phyloP scores from a whole-genome alignment of 2,888 invertebrate species.

The Limnephilus lunatus region DNA sequence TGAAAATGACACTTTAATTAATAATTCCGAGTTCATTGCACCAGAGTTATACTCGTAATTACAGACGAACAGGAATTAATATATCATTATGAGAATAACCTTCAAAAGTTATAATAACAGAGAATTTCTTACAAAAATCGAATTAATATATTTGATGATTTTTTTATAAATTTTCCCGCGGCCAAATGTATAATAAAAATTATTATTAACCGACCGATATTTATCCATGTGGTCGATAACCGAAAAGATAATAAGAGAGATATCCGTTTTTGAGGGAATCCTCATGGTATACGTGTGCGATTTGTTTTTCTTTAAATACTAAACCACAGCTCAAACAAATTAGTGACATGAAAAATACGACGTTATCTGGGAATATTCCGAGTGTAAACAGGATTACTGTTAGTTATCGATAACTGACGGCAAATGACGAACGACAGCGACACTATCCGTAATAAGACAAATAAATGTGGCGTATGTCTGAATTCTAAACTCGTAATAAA shows the following conservation, averaged over 20 bases:
- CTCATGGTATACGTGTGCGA: background rate
- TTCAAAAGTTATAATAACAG: too few species aligned
- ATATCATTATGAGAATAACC: too few species aligned
- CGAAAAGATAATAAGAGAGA: background rate
- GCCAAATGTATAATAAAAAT: background rate
- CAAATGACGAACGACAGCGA: background rate
- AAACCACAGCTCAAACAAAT: background rate
- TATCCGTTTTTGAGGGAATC: constrained; percentile 18
- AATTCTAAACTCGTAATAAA: background rate
- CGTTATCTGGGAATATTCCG: background rate
- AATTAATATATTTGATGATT: too few species aligned
- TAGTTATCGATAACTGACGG: constrained; percentile 21
- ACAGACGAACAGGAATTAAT: too few species aligned
- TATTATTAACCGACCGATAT: constrained; percentile 52
- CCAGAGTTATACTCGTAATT: too few species aligned
- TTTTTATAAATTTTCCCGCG: too few species aligned
- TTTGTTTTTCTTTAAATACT: background rate
- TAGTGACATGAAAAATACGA: background rate
- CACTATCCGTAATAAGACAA: background rate
- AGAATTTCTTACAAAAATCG: too few species aligned
- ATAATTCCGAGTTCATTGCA: too few species aligned
- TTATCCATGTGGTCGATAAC: constrained; percentile 33
- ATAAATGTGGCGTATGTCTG: background rate
- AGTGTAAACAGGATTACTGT: constrained; percentile 2
- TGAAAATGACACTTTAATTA: too few species aligned